phyloP scores from a whole-genome alignment of 2,797 vertebrate species.

The Lepilemur septentrionalis region DNA sequence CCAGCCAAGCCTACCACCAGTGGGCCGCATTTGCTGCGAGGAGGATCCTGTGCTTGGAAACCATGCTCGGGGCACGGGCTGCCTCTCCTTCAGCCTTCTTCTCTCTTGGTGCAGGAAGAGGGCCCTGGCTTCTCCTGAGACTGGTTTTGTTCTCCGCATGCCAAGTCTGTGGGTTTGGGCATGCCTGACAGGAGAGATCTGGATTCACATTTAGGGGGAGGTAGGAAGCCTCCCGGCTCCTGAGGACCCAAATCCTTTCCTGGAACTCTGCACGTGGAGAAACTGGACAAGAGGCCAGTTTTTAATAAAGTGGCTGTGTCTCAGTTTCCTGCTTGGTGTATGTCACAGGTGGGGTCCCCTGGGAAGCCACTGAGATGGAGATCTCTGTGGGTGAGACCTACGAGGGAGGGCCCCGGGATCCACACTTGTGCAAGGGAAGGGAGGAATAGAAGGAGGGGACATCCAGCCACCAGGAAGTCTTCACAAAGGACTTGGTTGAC shows the following conservation, averaged over 20 bases:
- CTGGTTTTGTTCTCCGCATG: too few species aligned
- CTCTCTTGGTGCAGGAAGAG: neutral
- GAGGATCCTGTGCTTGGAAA: neutral
- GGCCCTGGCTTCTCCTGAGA: too few species aligned
- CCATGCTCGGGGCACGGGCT: rapidly evolving
- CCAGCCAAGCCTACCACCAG: neutral
- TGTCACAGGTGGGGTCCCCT: neutral
- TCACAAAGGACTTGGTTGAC: neutral
- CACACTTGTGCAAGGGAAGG: neutral
- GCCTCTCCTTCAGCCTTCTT: neutral
- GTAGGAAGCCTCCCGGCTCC: neutral
- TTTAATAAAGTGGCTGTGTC: neutral
- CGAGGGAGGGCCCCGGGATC: neutral
- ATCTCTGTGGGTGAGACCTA: neutral
- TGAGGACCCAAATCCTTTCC: neutral
- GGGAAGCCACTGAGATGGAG: neutral
- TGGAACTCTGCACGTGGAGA: neutral
- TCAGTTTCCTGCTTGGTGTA: neutral
- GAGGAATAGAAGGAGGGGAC: neutral
- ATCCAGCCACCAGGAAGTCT: neutral
- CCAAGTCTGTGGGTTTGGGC: neutral
- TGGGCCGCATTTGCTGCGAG: neutral
- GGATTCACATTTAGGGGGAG: neutral
- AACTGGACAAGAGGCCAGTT: neutral
- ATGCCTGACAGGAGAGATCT: neutral